A percentile compares a stretch with the other conserved stretches of the same genome.
Conservation (phyloP, 2,113 vertebrate species). For the Antennarius striatus region DNA sequence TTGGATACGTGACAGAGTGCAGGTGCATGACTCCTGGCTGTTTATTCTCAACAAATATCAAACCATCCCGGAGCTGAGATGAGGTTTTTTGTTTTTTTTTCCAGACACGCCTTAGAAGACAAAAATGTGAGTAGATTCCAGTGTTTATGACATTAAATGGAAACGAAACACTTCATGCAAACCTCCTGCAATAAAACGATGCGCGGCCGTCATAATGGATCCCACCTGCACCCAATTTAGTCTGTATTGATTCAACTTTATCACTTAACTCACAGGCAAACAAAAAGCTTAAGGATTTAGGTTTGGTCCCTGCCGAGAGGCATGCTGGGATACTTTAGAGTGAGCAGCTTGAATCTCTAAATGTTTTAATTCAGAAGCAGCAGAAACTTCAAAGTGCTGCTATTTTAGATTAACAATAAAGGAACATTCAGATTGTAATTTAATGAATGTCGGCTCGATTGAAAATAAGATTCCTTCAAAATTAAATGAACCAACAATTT, state of each 20-base stretch:
- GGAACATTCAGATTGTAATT: background rate
- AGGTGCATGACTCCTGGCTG: constrained; percentile 38
- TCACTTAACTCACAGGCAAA: constrained; percentile 10
- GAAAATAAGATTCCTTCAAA: too few species aligned
- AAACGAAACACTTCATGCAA: constrained; percentile 5
- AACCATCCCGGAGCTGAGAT: background rate
- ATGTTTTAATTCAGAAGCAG: background rate
- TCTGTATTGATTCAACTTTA: constrained; percentile 27
- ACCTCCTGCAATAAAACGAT: too few species aligned
- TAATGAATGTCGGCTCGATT: background rate
- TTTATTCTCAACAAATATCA: constrained; percentile 38
- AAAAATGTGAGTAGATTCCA: constrained; percentile 1
- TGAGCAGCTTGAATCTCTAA: background rate
- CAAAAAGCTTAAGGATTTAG: constrained; percentile 5
- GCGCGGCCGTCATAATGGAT: constrained; percentile 14
- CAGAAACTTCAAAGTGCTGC: too few species aligned
- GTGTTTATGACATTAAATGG: constrained; percentile 40
- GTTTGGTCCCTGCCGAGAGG: background rate
- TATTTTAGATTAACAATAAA: background rate
- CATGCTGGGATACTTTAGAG: background rate
- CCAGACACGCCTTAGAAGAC: too few species aligned
- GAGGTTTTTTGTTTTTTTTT: too few species aligned
- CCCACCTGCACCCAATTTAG: constrained; percentile 24
- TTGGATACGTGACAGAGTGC: background rate
- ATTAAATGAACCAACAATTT: too few species aligned